Base-by-base conservation (phyloP, 2,888 invertebrate species). In the Hylaea fasciaria region DNA sequence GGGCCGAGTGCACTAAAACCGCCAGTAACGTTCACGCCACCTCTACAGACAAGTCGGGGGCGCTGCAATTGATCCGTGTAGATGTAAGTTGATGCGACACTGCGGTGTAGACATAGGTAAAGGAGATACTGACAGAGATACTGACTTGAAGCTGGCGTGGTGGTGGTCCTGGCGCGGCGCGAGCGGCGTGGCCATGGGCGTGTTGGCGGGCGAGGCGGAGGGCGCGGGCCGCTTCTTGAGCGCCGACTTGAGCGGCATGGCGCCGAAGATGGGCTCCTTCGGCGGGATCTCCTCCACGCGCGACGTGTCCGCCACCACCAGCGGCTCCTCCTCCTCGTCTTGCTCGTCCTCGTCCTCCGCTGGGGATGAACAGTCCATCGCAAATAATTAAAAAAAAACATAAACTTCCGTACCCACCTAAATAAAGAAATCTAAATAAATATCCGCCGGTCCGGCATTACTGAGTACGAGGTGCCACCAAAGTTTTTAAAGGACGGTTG, bases 231-330 rank as follows among this genome's bases (percentile, higher is more conserved):
- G 95, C 87, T 97, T 98, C 93, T 98, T 98, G 72, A 98, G 93
- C 69, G 98, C 98, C 52, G 97, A 97, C 88, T 98, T 98, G 64
- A 97, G 94, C 69, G 98, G 98, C 93, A 97, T 95, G 70, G 97
- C 97, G 91, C 97, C 96, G 89, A 97, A 96, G 80, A 96, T 95
- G 43, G 97, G 98, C 93, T 98, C 97, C 90, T 97, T 97, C 61
- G 98, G 97, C 72, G 97, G 97, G 77, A 98, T 97, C 91, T 97
- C 97, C 87, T 98, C 97, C 65, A 98, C 95, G 70, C 97, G 94
- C 58, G 95, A 95, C 60, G 97, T 97, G 87, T 97, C 97, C 74
- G 94, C 70, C 91, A 91, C 87, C 93, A 92, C 74, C 89, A 91
- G 77, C 88, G 92, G 85, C 87, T 92, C 94, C 70, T 95, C 95